Evolutionary conservation across 1,140 invertebrate species (phyloP).

Genomic region (Plutomurus gul): DNA sequence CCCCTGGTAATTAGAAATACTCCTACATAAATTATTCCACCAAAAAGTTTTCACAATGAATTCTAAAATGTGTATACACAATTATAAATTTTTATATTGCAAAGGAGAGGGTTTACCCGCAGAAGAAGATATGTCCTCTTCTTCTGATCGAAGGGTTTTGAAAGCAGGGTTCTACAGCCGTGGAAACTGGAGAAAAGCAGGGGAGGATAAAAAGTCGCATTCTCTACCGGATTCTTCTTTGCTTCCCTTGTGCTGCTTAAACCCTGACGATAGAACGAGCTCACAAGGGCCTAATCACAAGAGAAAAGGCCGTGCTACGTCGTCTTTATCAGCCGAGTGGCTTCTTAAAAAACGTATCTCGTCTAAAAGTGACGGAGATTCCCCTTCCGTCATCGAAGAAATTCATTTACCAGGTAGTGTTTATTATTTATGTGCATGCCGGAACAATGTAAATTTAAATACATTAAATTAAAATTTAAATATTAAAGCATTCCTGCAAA

Average conservation of each 20-base stretch:
- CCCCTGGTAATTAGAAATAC: constrained; percentile 28
- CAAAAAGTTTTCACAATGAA: too few relatives aligned
- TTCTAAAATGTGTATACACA: too few relatives aligned
- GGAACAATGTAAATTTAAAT: too few relatives aligned
- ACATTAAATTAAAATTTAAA: background rate
- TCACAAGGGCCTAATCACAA: background rate
- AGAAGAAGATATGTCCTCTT: constrained; percentile 39
- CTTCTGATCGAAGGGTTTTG: constrained; percentile 32
- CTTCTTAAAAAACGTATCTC: constrained; percentile 45
- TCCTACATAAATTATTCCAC: background rate
- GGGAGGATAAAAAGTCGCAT: constrained; percentile 47
- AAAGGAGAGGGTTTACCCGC: background rate
- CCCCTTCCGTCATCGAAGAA: constrained; percentile 43
- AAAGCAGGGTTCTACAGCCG: constrained; percentile 31
- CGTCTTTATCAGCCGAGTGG: constrained; percentile 45
- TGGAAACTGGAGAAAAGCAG: background rate
- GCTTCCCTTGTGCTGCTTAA: constrained; percentile 48
- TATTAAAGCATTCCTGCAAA: background rate
- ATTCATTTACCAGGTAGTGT: background rate
- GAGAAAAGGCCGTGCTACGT: background rate
- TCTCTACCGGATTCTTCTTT: constrained; percentile 50
- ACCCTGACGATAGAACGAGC: constrained; percentile 11
- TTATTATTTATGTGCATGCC: too few relatives aligned
- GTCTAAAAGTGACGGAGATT: constrained; percentile 52
- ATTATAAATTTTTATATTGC: background rate